Conservation (phyloP, 92 coral and sea anemone species). For the Nematostella vectensis region DNA sequence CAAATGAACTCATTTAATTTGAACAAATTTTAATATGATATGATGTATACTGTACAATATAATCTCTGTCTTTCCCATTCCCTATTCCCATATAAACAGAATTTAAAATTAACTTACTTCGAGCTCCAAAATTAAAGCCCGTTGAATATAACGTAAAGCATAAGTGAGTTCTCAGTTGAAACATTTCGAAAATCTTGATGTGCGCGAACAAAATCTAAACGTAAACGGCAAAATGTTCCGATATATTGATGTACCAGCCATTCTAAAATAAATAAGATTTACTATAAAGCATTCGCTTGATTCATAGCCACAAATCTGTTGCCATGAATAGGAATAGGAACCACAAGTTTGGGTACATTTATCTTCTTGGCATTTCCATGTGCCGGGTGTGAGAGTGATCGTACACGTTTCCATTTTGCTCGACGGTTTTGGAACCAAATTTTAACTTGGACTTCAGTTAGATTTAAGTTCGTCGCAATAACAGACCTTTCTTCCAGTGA, state of each 20-base stretch:
- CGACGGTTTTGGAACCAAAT: slow-evolving; percentile 99
- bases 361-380: slow-evolving; percentile 67
- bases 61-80: not conserved
- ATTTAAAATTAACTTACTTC: too few relatives aligned
- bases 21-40: too few relatives aligned
- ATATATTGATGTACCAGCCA: too few relatives aligned
- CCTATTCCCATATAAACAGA: too few relatives aligned
- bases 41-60: not conserved
- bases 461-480: slow-evolving; percentile 78
- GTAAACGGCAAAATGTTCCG: not conserved
- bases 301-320: slow-evolving; percentile 73
- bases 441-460: slow-evolving; percentile 94
- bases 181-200: too few relatives aligned
- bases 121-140: too few relatives aligned
- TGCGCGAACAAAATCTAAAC: not conserved
- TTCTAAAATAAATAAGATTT: slow-evolving; percentile 11
- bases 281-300: slow-evolving; percentile 42
- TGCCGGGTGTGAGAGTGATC: slow-evolving; percentile 70
- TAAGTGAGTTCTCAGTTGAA: too few relatives aligned
- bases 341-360: slow-evolving; percentile 76
- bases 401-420: slow-evolving; percentile 99
- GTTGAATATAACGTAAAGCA: too few relatives aligned
- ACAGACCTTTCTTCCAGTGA: slow-evolving; percentile 92
- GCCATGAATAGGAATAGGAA: slow-evolving; percentile 94
- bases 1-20: too few relatives aligned